These are phyloP conservation scores for Neodiprion pinetum DNA, from an alignment of 1,140 invertebrate species.

Conservation along the genomic window DNA sequence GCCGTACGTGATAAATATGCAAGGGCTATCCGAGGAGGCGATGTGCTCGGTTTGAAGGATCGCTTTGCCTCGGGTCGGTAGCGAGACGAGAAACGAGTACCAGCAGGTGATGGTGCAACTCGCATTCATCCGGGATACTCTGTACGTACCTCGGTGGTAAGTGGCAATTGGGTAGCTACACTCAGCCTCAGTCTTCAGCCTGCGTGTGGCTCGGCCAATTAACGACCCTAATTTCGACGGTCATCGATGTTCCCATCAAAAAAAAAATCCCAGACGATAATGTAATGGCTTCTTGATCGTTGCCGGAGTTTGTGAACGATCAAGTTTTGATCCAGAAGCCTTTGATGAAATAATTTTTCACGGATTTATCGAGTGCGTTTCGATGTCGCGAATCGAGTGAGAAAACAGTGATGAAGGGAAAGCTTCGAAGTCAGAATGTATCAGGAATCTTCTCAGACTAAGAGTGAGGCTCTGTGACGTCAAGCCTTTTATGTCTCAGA, in stretches of 20 bases:
- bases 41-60: background rate
- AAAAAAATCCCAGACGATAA: background rate
- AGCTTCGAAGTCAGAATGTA: no score
- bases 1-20: background rate
- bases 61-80: constrained; percentile 13
- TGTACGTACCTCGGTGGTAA: background rate
- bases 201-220: constrained; percentile 23
- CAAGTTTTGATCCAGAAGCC: no score
- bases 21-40: background rate
- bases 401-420: no score
- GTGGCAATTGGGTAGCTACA: constrained; percentile 6
- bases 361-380: no score
- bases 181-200: constrained; percentile 11
- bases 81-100: constrained; percentile 6
- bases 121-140: background rate
- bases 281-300: background rate
- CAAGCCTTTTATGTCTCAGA: no score
- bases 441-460: no score
- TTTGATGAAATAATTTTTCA: no score
- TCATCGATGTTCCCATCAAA: background rate
- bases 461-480: no score
- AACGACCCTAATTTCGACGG: constrained; percentile 30
- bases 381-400: no score
- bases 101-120: background rate
- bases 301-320: no score